A percentile compares a stretch with the other conserved stretches of the same genome.
phyloP scores from a whole-genome alignment of 1,140 invertebrate genomes.

The Hypsibius dujardini region DNA sequence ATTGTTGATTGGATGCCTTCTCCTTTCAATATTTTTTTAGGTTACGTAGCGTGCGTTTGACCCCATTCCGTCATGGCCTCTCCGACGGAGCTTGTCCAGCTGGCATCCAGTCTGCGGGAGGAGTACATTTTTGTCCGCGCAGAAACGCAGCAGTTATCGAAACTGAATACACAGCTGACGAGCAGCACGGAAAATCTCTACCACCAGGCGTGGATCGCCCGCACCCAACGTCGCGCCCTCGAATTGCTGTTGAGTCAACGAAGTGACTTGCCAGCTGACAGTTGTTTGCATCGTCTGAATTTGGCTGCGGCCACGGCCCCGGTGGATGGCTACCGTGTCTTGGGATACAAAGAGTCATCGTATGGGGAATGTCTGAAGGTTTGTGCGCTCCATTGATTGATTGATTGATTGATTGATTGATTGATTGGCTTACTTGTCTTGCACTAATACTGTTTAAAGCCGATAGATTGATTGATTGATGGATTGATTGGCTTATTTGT shows the following conservation, averaged over 20 bases:
- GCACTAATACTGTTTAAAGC: no score
- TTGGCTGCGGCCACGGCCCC: slow-evolving; percentile 58
- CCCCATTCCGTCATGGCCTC: not conserved
- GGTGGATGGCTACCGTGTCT: slow-evolving; percentile 64
- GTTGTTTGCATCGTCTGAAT: slow-evolving; percentile 56
- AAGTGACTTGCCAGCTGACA: slow-evolving; percentile 50
- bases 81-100: slow-evolving; percentile 43
- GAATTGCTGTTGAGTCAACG: slow-evolving; percentile 56
- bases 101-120: slow-evolving; percentile 48
- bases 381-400: not conserved
- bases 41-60: no score
- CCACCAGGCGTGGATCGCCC: slow-evolving; percentile 67
- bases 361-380: slow-evolving; percentile 54
- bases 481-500: no score
- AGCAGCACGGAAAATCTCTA: slow-evolving; percentile 38
- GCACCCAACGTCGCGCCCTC: slow-evolving; percentile 65
- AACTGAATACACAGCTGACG: slow-evolving; percentile 49
- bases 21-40: no score
- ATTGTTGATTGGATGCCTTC: no score
- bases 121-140: slow-evolving; percentile 52
- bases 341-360: slow-evolving; percentile 58
- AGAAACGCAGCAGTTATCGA: slow-evolving; percentile 51
- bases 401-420: no score
- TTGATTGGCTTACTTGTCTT: no score
- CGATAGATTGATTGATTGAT: no score